phyloP scores from a whole-genome alignment of 2,888 invertebrate genomes.

The Acronicta alni region DNA sequence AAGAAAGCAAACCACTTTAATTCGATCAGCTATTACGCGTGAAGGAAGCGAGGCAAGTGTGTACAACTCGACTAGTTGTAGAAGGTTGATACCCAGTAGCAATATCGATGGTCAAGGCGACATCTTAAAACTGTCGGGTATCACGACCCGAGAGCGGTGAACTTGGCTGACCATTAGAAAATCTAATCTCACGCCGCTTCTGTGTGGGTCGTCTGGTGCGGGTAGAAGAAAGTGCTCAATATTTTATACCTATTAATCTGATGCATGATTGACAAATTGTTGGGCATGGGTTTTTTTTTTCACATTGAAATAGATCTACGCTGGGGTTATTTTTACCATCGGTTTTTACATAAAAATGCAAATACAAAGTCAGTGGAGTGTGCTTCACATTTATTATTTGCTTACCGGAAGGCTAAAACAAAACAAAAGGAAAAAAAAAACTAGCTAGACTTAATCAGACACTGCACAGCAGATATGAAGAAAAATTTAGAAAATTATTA shows the following conservation, averaged over 20 bases:
- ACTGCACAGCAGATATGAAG: no score
- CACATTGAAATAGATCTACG: neutral
- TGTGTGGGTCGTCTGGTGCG: conserved; percentile 62
- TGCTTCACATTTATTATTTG: no score
- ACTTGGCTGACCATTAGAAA: conserved; percentile 73
- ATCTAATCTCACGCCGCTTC: conserved; percentile 71
- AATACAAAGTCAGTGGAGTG: no score
- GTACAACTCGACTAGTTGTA: conserved; percentile 29
- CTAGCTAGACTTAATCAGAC: no score
- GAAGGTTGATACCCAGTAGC: conserved; percentile 19
- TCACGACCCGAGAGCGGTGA: conserved; percentile 68
- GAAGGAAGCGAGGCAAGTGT: conserved; percentile 51
- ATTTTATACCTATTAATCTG: neutral
- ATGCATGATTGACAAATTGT: neutral
- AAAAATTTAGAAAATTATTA: no score
- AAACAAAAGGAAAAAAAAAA: no score
- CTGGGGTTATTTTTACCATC: no score
- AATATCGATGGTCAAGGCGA: conserved; percentile 24
- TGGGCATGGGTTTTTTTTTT: no score
- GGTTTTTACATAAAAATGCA: no score
- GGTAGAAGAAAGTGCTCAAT: conserved; percentile 45
- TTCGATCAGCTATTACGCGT: conserved; percentile 57
- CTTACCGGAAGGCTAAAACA: no score
- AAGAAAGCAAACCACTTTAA: conserved; percentile 59
- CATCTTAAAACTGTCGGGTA: conserved; percentile 45